Percentiles rank a stretch among this genome's conserved stretches.
These are phyloP conservation scores for Catharus fuscescens DNA, from an alignment of 2,113 vertebrate species.

Conservation along the genomic window DNA sequence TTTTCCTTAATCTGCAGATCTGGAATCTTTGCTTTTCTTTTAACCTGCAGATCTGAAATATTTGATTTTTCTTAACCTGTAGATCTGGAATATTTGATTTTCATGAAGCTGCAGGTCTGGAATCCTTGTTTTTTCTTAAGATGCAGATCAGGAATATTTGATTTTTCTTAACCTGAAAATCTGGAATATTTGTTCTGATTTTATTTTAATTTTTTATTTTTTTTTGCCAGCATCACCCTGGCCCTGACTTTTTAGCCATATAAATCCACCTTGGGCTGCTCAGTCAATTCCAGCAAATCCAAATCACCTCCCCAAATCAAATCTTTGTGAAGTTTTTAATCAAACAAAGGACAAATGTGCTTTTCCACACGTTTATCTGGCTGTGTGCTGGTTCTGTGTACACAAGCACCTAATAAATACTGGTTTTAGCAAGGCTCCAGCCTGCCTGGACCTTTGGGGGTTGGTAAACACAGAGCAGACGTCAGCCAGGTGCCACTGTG, in stretches of 20 bases:
- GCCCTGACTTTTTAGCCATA: neutral
- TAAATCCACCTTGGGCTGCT: neutral
- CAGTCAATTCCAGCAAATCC: neutral
- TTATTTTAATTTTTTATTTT: neutral
- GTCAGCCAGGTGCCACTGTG: neutral
- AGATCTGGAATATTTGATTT: neutral
- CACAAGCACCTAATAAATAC: too few relatives aligned
- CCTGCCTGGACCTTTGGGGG: neutral
- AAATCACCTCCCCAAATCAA: neutral
- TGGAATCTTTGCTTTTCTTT: neutral
- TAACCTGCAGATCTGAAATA: neutral
- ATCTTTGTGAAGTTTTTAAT: accelerated
- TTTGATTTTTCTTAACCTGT: neutral
- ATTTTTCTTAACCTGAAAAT: neutral
- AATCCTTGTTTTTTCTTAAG: too few relatives aligned
- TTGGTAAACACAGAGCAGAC: neutral
- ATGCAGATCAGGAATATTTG: neutral
- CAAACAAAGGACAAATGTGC: neutral
- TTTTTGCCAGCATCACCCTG: neutral
- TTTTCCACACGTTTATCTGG: neutral
- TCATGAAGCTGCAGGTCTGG: neutral
- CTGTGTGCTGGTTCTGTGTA: neutral
- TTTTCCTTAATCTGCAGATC: neutral
- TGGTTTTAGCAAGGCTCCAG: neutral
- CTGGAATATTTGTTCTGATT: neutral